Evolutionary conservation across 2,113 vertebrate genomes (phyloP).

Genomic region (Orthochromis indermauri): DNA sequence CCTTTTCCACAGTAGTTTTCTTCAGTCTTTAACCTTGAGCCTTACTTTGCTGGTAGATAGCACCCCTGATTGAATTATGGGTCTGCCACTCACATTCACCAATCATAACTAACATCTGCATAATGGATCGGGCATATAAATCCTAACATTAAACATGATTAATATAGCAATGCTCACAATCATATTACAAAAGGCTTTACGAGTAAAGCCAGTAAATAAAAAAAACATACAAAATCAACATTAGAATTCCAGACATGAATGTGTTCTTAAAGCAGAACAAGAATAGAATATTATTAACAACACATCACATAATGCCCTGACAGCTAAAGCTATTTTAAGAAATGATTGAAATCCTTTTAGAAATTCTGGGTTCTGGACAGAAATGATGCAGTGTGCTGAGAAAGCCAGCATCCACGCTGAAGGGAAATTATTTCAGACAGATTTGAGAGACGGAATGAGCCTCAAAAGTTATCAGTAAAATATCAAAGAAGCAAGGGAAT

Average conservation of each 20-base stretch:
- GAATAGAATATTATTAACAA: not conserved
- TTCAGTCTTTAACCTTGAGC: conserved; percentile 17
- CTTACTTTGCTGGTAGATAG: not conserved
- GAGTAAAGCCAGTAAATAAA: conserved; percentile 8
- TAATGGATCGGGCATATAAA: conserved; percentile 31
- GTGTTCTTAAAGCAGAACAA: not conserved
- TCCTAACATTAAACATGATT: conserved; percentile 27
- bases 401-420: not conserved
- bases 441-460: not conserved
- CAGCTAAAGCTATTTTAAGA: not conserved
- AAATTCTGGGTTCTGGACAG: not conserved
- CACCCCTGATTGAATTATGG: conserved; percentile 19
- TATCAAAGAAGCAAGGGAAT: not conserved
- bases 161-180: not conserved
- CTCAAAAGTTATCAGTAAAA: not conserved
- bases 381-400: not conserved
- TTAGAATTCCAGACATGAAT: not conserved
- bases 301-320: not conserved
- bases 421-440: not conserved
- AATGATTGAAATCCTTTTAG: not conserved
- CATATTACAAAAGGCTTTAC: conserved; percentile 19
- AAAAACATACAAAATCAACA: not conserved
- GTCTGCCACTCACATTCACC: not conserved
- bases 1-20: not conserved
- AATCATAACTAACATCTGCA: conserved; percentile 32